Base-by-base conservation (phyloP, 2,888 invertebrate genomes). In the Macrophya alboannulata region DNA sequence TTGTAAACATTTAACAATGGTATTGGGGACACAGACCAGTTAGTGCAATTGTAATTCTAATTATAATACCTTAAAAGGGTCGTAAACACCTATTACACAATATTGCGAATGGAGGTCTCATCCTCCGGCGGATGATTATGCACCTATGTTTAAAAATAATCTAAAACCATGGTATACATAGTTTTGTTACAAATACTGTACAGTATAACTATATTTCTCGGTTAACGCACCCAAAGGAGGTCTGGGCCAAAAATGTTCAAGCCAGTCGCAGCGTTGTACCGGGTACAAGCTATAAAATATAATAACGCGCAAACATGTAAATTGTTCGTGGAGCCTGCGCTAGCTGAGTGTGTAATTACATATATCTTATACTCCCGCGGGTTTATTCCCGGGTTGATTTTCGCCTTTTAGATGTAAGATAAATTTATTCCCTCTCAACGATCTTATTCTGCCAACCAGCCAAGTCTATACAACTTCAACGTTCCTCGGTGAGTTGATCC, bases 281-380 rank as follows among this genome's bases (percentile, higher is more conserved):
- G 55, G 77, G 62, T 81, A 81, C 81, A 62, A 62, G 59, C 40
- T 62, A 15, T 81, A 81, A 81, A 81, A 62, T 81, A 81, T 62
- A 81, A 62, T 81, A 59, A 43, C 59, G n/a, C 15, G 43, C 37
- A 21, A 62, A 81, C 62, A 81, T 62, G 81, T 43, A 81, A 81
- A 81, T 25, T 10, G 81, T 81, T 62, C 59, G 59, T 77, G 55
- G n/a, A 77, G 77, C n/a, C 55, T 55, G 77, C 37, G 9, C 17
- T 10, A 25, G n/a, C 55, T 21, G 77, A 77, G 77, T 77, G 55
- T 31, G 77, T 81, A 81, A 59, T 59, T 79, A 59, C 55, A 25
- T 12, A 62, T 62, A 62, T 62, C 21, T 62, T 37, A 77, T 51
- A 55, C 77, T 8, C 77, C 8, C 17, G 15, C n/a, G n/a, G n/a